phyloP scores from a whole-genome alignment of 92 coral and sea anemone genomes.

The Desmophyllum pertusum region DNA sequence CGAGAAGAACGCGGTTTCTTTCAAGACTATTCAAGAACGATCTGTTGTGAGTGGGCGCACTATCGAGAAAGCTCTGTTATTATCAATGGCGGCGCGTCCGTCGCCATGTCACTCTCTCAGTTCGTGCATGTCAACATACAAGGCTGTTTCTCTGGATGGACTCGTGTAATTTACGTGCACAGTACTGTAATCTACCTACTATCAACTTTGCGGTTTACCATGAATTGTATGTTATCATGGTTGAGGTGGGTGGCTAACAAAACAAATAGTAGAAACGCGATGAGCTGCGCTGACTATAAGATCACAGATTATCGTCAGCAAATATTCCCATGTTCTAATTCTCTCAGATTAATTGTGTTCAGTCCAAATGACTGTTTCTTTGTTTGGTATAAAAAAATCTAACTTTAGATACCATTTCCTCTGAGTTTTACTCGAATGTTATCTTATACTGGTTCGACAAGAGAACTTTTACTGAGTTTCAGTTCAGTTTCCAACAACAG shows the following conservation, averaged over 20 bases:
- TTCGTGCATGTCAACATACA: background rate
- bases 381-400: background rate
- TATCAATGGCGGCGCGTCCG: too few relatives aligned
- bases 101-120: too few relatives aligned
- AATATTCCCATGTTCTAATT: background rate
- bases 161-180: background rate
- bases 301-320: background rate
- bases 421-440: background rate
- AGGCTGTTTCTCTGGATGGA: background rate
- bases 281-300: too few relatives aligned
- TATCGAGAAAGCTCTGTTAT: background rate
- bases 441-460: background rate
- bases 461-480: too few relatives aligned
- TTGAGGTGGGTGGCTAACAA: slow-evolving; percentile 19
- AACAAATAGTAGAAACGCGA: background rate
- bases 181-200: slow-evolving; percentile 2
- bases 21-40: background rate
- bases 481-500: background rate
- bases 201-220: slow-evolving; percentile 21
- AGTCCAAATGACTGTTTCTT: background rate
- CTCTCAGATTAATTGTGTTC: background rate
- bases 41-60: background rate
- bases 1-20: background rate
- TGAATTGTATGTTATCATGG: slow-evolving; percentile 1
- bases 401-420: background rate